A percentile compares a stretch with the other conserved stretches of the same genome.
phyloP scores from a whole-genome alignment of 2,113 vertebrate genomes.

The Hippopotamus amphibius region DNA sequence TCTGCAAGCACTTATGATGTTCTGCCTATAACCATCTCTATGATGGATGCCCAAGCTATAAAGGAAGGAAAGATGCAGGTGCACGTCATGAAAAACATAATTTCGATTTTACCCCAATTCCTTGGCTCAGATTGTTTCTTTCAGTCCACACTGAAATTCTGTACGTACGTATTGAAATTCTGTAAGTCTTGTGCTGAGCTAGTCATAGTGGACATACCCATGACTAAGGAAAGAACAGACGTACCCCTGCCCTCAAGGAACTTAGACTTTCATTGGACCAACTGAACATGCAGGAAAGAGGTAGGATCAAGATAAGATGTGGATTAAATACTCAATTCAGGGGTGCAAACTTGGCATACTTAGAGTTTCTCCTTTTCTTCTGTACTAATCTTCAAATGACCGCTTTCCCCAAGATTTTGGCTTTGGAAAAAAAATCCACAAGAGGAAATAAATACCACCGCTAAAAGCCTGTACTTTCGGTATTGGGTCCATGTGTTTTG shows the following conservation, averaged over 20 bases:
- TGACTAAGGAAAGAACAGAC: neutral
- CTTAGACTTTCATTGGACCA: neutral
- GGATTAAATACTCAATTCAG: neutral
- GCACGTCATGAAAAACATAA: neutral
- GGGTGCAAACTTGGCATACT: neutral
- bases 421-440: neutral
- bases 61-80: neutral
- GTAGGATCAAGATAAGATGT: neutral
- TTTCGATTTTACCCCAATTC: conserved; percentile 6
- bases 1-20: neutral
- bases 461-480: neutral
- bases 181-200: neutral
- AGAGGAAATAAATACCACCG: neutral
- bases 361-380: neutral
- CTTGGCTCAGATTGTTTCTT: conserved; percentile 10
- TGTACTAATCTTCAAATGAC: neutral
- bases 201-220: neutral
- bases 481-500: neutral
- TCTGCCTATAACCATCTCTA: neutral
- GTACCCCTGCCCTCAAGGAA: neutral
- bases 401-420: neutral
- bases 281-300: neutral
- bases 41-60: neutral
- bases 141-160: neutral
- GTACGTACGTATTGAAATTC: neutral